Evolutionary conservation across 2,113 vertebrate species (phyloP).

Genomic region (Oreochromis aureus): DNA sequence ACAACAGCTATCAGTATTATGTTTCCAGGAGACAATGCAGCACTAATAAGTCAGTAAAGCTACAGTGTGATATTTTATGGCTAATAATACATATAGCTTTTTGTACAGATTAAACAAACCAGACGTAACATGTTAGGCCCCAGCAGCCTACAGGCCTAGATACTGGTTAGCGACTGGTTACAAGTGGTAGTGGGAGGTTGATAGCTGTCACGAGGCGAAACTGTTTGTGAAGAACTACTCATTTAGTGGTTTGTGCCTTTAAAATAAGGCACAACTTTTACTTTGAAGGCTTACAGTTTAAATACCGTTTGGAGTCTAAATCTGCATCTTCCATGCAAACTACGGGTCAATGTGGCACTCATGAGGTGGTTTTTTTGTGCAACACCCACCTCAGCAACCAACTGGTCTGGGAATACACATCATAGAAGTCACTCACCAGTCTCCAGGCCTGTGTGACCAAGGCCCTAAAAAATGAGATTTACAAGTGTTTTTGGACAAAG

Average conservation of each 20-base stretch:
- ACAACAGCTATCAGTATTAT: not conserved
- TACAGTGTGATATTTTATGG: not conserved
- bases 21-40: not conserved
- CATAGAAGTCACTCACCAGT: not conserved
- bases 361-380: not conserved
- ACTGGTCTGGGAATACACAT: not conserved
- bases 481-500: not conserved
- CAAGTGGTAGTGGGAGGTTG: not conserved
- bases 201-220: not conserved
- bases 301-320: not conserved
- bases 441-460: not conserved
- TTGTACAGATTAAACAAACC: not conserved
- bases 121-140: not conserved
- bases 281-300: not conserved
- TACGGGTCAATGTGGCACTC: fast-evolving
- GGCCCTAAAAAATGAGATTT: not conserved
- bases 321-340: not conserved
- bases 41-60: not conserved
- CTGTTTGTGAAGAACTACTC: not conserved
- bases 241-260: not conserved
- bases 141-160: not conserved
- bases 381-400: not conserved
- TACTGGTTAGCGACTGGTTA: not conserved
- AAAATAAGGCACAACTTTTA: not conserved
- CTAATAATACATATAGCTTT: not conserved